Conservation (phyloP, 2,797 vertebrate genomes). For the Gobio occitaniae region DNA sequence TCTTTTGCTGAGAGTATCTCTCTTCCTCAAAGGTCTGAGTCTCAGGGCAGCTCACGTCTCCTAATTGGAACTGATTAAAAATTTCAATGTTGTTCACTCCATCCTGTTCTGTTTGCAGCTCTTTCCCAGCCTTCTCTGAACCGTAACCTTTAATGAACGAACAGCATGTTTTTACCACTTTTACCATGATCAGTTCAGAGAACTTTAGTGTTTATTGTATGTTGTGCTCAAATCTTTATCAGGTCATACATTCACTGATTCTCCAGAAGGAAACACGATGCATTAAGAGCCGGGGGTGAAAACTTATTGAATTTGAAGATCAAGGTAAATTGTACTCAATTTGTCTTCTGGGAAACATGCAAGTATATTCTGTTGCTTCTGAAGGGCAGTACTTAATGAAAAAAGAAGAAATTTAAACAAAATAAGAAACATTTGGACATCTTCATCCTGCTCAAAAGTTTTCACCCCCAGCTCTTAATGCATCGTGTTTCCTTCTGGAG, state of each 20-base stretch:
- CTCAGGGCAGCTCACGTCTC: not conserved
- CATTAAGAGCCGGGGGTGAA: no score
- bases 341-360: no score
- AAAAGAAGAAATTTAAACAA: no score
- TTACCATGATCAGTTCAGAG: not conserved
- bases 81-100: conserved; percentile 7
- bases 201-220: not conserved
- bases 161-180: not conserved
- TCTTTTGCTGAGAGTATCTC: conserved; percentile 23
- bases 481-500: no score
- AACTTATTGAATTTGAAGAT: no score
- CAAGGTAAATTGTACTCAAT: no score
- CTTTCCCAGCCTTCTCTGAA: not conserved
- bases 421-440: no score
- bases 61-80: conserved; percentile 43
- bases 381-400: no score
- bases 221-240: not conserved
- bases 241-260: not conserved
- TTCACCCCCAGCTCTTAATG: no score
- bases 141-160: not conserved
- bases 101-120: not conserved
- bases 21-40: conserved; percentile 32
- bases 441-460: no score
- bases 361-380: no score
- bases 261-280: no score